Evolutionary conservation across 2,888 invertebrate species (phyloP).

Genomic region (Leucozona laternaria): DNA sequence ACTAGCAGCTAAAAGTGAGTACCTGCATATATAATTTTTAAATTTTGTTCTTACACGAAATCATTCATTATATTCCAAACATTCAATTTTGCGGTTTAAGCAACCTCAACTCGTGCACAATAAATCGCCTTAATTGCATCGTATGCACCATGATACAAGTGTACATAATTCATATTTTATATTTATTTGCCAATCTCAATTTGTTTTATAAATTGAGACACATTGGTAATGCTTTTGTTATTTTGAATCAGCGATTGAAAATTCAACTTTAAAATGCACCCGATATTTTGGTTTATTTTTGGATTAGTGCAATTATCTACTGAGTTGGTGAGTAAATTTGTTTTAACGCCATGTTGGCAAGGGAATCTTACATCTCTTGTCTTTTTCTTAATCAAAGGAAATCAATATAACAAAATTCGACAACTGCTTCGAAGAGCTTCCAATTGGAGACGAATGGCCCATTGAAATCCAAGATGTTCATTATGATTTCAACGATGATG

Average conservation of each 20-base stretch:
- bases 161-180: slow-evolving; percentile 17
- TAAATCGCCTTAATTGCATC: background rate
- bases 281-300: slow-evolving; percentile 20
- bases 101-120: slow-evolving; percentile 26
- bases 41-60: background rate
- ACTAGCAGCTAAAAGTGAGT: background rate
- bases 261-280: slow-evolving; percentile 2
- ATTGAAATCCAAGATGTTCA: slow-evolving; percentile 62
- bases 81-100: slow-evolving; percentile 19
- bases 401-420: slow-evolving; percentile 74
- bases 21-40: background rate
- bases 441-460: slow-evolving; percentile 43
- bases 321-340: slow-evolving; percentile 24
- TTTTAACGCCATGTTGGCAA: too few species aligned
- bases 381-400: slow-evolving; percentile 43
- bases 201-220: slow-evolving; percentile 13
- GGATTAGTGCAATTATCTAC: slow-evolving; percentile 11
- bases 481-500: slow-evolving; percentile 59
- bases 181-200: background rate
- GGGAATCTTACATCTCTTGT: background rate
- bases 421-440: slow-evolving; percentile 61
- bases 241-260: background rate
- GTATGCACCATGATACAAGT: background rate
- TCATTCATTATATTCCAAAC: slow-evolving; percentile 18
- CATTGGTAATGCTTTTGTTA: background rate